These are phyloP conservation scores for Drosophila sp. DNA, from an alignment of 1,140 invertebrate genomes.

Conservation along the genomic window DNA sequence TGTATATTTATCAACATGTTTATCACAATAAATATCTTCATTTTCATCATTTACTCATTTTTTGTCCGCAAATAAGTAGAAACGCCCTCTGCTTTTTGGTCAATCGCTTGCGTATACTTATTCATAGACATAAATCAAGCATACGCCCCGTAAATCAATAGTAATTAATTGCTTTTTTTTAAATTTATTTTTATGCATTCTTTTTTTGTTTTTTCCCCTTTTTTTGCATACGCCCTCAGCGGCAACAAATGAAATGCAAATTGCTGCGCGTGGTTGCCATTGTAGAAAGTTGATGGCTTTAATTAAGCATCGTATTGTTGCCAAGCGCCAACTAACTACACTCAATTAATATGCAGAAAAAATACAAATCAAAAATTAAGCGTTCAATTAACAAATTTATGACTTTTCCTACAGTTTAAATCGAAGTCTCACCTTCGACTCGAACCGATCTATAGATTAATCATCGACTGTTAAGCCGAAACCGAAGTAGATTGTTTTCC, in stretches of 20 bases:
- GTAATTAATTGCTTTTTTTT: constrained; percentile 65
- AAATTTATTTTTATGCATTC: background rate
- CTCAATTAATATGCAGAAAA: constrained; percentile 9
- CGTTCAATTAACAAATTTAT: background rate
- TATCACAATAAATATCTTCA: constrained; percentile 6
- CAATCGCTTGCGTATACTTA: constrained; percentile 39
- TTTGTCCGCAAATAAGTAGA: constrained; percentile 27
- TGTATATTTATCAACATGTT: background rate
- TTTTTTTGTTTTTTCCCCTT: constrained; percentile 1
- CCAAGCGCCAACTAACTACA: background rate
- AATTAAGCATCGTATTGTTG: constrained; percentile 40
- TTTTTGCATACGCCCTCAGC: constrained; percentile 25
- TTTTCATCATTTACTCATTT: constrained; percentile 1
- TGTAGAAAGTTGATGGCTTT: constrained; percentile 48
- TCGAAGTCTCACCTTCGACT: background rate
- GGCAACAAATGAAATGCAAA: constrained; percentile 16
- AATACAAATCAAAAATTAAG: background rate
- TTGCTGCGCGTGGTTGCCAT: constrained; percentile 6
- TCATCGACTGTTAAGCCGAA: constrained; percentile 31
- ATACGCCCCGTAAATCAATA: constrained; percentile 77
- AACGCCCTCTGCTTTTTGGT: constrained; percentile 53
- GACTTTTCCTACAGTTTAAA: background rate
- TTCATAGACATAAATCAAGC: constrained; percentile 66
- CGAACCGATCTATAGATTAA: constrained; percentile 8
- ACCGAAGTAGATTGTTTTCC: constrained; percentile 65